phyloP scores from a whole-genome alignment of 2,888 invertebrate species.

The Gastrophysa polygoni region DNA sequence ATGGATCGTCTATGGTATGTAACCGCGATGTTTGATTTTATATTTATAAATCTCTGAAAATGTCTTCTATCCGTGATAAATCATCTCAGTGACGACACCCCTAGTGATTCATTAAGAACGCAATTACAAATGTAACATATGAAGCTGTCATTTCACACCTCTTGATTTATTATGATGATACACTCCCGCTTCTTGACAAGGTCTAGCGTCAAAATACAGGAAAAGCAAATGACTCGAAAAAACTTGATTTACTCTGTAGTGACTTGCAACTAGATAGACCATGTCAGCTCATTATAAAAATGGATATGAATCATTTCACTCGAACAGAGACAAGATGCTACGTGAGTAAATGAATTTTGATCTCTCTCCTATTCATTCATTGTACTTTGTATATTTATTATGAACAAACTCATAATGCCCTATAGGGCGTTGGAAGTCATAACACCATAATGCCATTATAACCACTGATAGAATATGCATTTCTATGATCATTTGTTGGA shows the following conservation, averaged over 20 bases:
- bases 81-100: background rate
- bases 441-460: no score
- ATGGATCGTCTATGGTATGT: no score
- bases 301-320: conserved; percentile 25
- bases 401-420: no score
- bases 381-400: no score
- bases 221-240: conserved; percentile 35
- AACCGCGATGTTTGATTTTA: background rate
- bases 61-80: background rate
- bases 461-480: no score
- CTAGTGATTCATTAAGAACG: conserved; percentile 2
- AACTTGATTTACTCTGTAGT: conserved; percentile 34
- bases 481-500: no score
- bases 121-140: conserved; percentile 23
- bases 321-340: no score
- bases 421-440: no score
- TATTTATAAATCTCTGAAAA: background rate
- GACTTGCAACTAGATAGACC: conserved; percentile 36
- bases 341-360: no score
- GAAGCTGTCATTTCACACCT: conserved; percentile 23
- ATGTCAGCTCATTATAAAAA: conserved; percentile 35
- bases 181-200: conserved; percentile 22
- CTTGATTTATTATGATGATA: conserved; percentile 27
- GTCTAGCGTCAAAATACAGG: conserved; percentile 27
- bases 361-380: no score